Conservation (phyloP, 2,113 vertebrate genomes). For the Tetrao urogallus region DNA sequence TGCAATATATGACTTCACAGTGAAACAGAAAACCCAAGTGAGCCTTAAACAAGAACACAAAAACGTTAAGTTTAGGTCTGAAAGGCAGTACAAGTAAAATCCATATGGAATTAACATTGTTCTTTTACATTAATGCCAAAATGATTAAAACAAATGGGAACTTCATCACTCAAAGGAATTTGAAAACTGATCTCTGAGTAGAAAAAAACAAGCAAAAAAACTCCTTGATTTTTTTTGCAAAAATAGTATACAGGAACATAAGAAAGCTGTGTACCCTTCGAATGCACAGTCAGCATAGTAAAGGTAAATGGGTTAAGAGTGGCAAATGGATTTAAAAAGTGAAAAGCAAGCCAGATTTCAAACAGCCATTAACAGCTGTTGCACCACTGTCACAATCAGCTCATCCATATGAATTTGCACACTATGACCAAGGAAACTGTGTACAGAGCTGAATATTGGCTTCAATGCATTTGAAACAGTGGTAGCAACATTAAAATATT, state of each 20-base stretch:
- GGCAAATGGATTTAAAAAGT: neutral
- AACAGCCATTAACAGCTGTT: no score
- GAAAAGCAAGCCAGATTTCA: neutral
- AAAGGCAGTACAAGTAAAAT: neutral
- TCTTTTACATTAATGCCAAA: neutral
- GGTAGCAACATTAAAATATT: no score
- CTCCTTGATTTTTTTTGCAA: neutral
- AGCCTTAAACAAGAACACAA: neutral
- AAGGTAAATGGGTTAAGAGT: neutral
- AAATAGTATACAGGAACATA: neutral
- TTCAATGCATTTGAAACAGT: no score
- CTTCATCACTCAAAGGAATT: neutral
- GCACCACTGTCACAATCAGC: no score
- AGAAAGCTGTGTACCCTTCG: neutral
- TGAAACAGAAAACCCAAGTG: constrained; percentile 4
- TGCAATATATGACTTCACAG: neutral
- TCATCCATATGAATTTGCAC: no score
- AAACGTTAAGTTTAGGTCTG: neutral
- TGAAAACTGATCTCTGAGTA: neutral
- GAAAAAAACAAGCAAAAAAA: neutral
- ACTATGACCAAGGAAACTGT: no score
- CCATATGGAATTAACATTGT: neutral
- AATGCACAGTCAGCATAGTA: neutral
- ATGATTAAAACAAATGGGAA: constrained; percentile 24
- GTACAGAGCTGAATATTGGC: no score